Evolutionary conservation across 2,888 invertebrate genomes (phyloP).

Genomic region (Lycaena phlaeas): DNA sequence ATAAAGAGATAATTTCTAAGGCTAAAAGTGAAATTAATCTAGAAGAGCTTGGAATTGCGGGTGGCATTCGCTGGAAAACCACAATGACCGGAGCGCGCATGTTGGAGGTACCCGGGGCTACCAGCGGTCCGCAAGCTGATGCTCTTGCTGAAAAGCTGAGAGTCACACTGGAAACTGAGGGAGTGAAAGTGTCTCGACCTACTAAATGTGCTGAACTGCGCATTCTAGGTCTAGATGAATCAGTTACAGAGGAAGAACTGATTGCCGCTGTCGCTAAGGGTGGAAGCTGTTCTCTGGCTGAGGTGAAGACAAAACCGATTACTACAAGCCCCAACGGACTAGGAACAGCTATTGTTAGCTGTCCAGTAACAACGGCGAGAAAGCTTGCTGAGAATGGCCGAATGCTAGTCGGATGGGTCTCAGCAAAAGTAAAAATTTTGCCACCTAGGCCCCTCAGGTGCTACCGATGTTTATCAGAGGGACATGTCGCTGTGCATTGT

Average conservation of each 20-base stretch:
- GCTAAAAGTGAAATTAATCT: not conserved
- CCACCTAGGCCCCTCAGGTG: conserved; percentile 11
- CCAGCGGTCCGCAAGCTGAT: conserved; percentile 12
- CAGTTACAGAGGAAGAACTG: conserved; percentile 8
- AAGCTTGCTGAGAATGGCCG: conserved; percentile 10
- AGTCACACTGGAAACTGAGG: conserved; percentile 2
- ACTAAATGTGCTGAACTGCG: conserved; percentile 12
- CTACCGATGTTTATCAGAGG: conserved; percentile 15
- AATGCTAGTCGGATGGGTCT: conserved; percentile 17
- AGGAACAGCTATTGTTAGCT: conserved; percentile 6
- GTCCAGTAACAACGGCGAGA: conserved; percentile 16
- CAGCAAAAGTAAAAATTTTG: conserved; percentile 12
- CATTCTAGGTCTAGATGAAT: conserved; percentile 13
- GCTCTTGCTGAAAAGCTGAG: conserved; percentile 11
- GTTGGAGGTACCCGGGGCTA: conserved; percentile 12
- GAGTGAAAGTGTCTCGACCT: conserved; percentile 12
- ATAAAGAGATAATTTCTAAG: no score
- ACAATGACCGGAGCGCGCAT: conserved; percentile 14
- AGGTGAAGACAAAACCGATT: conserved; percentile 10
- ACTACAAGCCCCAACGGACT: not conserved
- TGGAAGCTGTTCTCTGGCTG: conserved; percentile 3
- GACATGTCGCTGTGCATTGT: conserved; percentile 15
- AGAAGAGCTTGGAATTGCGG: conserved; percentile 1
- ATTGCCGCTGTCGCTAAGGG: conserved; percentile 9
- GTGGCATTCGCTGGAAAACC: conserved; percentile 2